phyloP scores from a whole-genome alignment of 2,113 vertebrate genomes.

The Sciurus niger region DNA sequence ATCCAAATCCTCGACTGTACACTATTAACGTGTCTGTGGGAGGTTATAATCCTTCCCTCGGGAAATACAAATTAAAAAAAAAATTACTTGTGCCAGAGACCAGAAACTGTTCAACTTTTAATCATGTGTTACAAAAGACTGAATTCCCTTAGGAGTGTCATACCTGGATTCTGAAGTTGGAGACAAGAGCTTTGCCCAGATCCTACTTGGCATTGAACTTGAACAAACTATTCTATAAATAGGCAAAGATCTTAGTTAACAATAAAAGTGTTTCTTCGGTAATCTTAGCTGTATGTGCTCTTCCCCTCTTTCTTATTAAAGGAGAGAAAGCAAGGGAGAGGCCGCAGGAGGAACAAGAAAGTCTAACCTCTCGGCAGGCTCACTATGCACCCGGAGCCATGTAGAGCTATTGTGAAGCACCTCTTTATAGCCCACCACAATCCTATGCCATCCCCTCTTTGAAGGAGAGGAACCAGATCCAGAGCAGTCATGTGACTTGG shows the following conservation, averaged over 20 bases:
- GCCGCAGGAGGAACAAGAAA: background rate
- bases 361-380: accelerated
- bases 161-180: background rate
- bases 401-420: accelerated
- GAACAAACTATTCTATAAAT: background rate
- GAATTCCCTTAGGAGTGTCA: background rate
- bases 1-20: background rate
- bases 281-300: background rate
- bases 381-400: accelerated
- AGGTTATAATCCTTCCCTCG: background rate
- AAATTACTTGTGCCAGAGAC: background rate
- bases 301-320: slow-evolving; percentile 13
- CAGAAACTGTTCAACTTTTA: background rate
- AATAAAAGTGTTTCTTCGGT: background rate
- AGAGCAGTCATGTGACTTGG: background rate
- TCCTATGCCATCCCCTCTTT: background rate
- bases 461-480: background rate
- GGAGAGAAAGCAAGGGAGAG: background rate
- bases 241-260: slow-evolving; percentile 18
- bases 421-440: background rate
- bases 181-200: background rate
- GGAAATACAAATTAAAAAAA: slow-evolving; percentile 24
- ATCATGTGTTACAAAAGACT: background rate
- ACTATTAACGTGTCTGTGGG: background rate
- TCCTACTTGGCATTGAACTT: background rate